Percentiles rank a stretch among this genome's conserved stretches.
These are phyloP conservation scores for Liodrosophila aerea DNA, from an alignment of 2,888 invertebrate species.

Conservation along the genomic window DNA sequence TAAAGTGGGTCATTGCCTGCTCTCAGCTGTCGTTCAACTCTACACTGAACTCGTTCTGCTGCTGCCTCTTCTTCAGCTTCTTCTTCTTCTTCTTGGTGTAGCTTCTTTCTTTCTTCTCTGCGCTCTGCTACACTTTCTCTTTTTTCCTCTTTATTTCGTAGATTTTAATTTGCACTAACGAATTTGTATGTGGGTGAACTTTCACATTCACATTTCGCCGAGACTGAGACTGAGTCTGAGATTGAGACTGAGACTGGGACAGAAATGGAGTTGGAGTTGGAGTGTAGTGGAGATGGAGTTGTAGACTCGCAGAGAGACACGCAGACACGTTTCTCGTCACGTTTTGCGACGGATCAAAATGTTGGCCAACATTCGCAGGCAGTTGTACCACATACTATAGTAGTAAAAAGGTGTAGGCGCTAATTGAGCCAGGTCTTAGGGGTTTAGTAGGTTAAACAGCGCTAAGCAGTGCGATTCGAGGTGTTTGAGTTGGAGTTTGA, in stretches of 20 bases:
- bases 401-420: conserved; percentile 21
- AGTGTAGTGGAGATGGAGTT: background rate
- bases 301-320: background rate
- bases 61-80: conserved; percentile 40
- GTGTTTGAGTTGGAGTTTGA: too few species aligned
- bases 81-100: conserved; percentile 44
- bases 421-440: conserved; percentile 37
- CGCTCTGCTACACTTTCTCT: conserved; percentile 68
- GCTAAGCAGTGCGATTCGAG: conserved; percentile 9
- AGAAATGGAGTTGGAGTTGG: background rate
- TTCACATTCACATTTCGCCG: conserved; percentile 79
- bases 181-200: conserved; percentile 79
- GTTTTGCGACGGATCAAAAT: conserved; percentile 38
- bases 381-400: too few species aligned
- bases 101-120: background rate
- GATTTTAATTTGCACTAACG: conserved; percentile 65
- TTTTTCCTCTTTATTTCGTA: conserved; percentile 46
- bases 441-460: conserved; percentile 11
- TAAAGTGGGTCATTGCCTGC: conserved; percentile 80
- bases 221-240: conserved; percentile 3
- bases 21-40: conserved; percentile 16
- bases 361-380: conserved; percentile 1
- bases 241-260: background rate
- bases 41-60: conserved; percentile 32
- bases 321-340: conserved; percentile 67